Percentiles rank a stretch among this genome's conserved stretches.
These are phyloP conservation scores for Mustela lutreola DNA, from an alignment of 2,113 vertebrate species.

Conservation along the genomic window DNA sequence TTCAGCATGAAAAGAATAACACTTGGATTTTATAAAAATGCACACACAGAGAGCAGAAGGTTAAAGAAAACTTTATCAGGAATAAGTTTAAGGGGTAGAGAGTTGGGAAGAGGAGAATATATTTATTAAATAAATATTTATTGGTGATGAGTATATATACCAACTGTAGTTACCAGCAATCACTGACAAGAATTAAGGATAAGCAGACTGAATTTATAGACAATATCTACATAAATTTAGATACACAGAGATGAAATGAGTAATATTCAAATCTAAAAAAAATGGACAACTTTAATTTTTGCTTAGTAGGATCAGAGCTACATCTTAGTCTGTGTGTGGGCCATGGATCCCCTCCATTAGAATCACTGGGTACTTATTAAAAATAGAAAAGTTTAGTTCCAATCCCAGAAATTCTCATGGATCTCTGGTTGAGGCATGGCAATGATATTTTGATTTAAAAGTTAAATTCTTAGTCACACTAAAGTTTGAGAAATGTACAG, in stretches of 20 bases:
- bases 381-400: not conserved
- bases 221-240: not conserved
- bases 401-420: not conserved
- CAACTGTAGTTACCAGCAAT: not conserved
- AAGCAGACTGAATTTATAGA: not conserved
- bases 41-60: not conserved
- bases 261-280: constrained; percentile 60
- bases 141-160: not conserved
- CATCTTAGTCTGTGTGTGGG: not conserved
- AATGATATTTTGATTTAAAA: constrained; percentile 19
- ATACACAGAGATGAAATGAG: constrained; percentile 5
- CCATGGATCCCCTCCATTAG: not conserved
- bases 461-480: not conserved
- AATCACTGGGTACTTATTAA: not conserved
- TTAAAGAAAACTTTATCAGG: not conserved
- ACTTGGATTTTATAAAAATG: not conserved
- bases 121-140: constrained; percentile 20
- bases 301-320: not conserved
- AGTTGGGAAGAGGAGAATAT: constrained; percentile 18
- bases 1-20: not conserved
- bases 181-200: not conserved
- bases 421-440: not conserved
- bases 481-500: not conserved
- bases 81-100: not conserved
- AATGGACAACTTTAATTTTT: constrained; percentile 45